A percentile compares a stretch with the other conserved stretches of the same genome.
phyloP scores from a whole-genome alignment of 2,113 vertebrate genomes.

The Bos taurus region DNA sequence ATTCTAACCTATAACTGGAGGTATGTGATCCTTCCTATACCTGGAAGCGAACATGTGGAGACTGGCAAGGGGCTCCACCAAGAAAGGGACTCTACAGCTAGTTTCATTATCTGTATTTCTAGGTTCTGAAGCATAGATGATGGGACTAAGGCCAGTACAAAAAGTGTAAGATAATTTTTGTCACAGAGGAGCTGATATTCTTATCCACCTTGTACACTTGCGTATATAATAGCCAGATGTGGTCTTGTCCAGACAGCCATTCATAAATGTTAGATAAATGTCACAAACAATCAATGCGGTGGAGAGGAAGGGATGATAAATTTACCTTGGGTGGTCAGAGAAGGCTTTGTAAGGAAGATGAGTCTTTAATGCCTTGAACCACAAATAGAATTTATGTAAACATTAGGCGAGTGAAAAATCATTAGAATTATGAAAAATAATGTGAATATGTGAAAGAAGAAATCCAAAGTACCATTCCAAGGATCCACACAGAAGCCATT shows the following conservation, averaged over 20 bases:
- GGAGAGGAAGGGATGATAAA: neutral
- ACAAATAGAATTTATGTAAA: neutral
- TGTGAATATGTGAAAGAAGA: neutral
- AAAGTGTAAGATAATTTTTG: neutral
- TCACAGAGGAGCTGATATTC: neutral
- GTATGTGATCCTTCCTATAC: neutral
- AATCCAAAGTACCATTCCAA: neutral
- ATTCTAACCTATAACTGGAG: neutral
- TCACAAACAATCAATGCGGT: neutral
- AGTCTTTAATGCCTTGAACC: neutral
- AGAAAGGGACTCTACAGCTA: neutral
- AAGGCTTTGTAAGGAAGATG: neutral
- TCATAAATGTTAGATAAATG: conserved; percentile 26
- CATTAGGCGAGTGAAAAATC: neutral
- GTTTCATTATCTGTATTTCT: neutral
- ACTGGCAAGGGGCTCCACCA: neutral
- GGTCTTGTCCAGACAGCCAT: neutral
- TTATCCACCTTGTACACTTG: neutral
- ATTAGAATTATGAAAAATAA: neutral
- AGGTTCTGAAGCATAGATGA: neutral
- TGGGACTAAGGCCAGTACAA: neutral
- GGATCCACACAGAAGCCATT: neutral
- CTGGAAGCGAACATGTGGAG: neutral
- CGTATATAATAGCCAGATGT: neutral
- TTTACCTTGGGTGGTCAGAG: neutral